Evolutionary conservation across 2,797 vertebrate species (phyloP).

Genomic region (Bothrops alternatus): DNA sequence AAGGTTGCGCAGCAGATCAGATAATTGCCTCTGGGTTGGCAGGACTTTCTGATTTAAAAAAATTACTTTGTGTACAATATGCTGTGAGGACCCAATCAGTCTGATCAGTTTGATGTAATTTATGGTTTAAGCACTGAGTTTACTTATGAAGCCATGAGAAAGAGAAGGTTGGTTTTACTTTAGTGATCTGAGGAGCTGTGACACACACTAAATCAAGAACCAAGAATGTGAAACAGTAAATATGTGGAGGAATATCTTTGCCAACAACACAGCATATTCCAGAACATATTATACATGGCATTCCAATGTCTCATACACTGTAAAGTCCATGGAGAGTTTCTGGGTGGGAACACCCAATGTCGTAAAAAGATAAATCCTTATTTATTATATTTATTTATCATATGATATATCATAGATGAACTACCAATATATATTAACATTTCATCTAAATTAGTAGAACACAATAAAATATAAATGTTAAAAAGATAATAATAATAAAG

Average conservation of each 20-base stretch:
- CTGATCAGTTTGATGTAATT: background rate
- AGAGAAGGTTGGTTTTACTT: background rate
- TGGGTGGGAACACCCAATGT: background rate
- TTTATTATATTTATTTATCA: background rate
- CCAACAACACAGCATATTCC: background rate
- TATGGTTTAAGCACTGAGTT: background rate
- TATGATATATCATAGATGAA: background rate
- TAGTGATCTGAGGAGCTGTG: background rate
- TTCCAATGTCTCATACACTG: background rate
- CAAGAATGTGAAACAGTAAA: background rate
- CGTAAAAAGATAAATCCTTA: background rate
- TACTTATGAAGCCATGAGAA: background rate
- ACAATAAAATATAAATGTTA: background rate
- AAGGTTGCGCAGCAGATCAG: background rate
- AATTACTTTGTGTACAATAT: background rate
- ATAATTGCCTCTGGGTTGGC: background rate
- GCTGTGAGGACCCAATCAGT: background rate
- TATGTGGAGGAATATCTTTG: background rate
- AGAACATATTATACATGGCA: no score
- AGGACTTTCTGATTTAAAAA: background rate
- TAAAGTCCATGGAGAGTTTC: background rate
- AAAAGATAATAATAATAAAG: background rate
- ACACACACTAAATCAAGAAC: background rate
- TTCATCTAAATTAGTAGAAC: background rate
- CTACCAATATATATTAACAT: background rate